Evolutionary conservation across 2,797 vertebrate genomes (phyloP), one percentile per base, ranked within the genome.

Genomic region (Gymnoscopelus braueri): DNA sequence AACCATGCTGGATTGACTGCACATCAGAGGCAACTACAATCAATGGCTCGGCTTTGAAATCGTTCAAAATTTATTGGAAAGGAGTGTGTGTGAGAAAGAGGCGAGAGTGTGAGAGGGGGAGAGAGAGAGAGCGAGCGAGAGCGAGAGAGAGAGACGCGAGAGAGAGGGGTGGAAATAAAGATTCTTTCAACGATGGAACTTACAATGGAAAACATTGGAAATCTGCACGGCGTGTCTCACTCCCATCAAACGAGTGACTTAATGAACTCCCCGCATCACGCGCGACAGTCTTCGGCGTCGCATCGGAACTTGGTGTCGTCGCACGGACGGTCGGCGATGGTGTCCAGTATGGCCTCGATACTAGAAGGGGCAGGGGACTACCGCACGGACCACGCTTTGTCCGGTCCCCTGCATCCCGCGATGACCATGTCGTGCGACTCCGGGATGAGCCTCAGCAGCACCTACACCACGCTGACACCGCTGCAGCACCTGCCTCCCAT

Each of bases 381-480:
- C 90, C 96, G 97, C 79, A 84, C 94, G 56, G 91, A 96, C 78
- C 89, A 95, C 89, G 91, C 93, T 71, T 79, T 95, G 88, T 94
- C 84, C 79, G 94, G 82, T 55, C 95, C 96, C 63, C 86, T 98
- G 87, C 97, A 98, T 87, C 96, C 97, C 8, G 96, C 96, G 23
- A 97, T 98, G 97, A 96, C 95, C 91, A 97, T 98, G 96, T 96
- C 96, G 69, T 98, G 97, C 90, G 97, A 98, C 83, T 96, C 96
- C 57, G 95, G 94, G 56, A 95, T 97, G 95, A 96, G 95, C 87
- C 88, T 98, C 77, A 97, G 96, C 91, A 96, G 96, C 90, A 97
- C 96, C 82, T 98, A 98, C 91, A 97, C 97, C 57, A 98, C 96
- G 14, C 94, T 98, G 75, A 97, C 97, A 68, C 97, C 97, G 65